A percentile compares a stretch with the other conserved stretches of the same genome.
Evolutionary conservation across 2,888 invertebrate species (phyloP).

Genomic region (Drosophila mayaguana): DNA sequence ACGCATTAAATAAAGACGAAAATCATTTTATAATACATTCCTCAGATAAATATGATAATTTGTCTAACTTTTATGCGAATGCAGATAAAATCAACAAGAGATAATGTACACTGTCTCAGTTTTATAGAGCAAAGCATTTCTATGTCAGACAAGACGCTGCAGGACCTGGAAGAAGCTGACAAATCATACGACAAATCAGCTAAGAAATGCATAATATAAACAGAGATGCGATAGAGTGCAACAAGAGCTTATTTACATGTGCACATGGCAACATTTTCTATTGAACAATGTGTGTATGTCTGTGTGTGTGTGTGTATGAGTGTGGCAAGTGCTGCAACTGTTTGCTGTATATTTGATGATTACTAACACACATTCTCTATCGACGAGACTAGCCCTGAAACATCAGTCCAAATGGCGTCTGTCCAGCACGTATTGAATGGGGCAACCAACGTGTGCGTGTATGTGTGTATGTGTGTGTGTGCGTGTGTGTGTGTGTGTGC

Average conservation of each 20-base stretch:
- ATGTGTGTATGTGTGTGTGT: background rate
- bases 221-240: slow-evolving; percentile 25
- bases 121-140: background rate
- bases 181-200: slow-evolving; percentile 13
- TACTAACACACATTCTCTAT: slow-evolving; percentile 12
- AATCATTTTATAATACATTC: background rate
- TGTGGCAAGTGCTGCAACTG: slow-evolving; percentile 40
- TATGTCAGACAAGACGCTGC: too few species aligned
- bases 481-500: slow-evolving; percentile 13
- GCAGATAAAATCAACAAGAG: background rate
- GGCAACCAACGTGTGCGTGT: background rate
- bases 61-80: background rate
- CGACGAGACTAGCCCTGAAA: slow-evolving; percentile 23
- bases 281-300: slow-evolving; percentile 8
- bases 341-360: slow-evolving; percentile 45
- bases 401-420: slow-evolving; percentile 53
- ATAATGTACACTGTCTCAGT: background rate
- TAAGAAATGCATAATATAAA: slow-evolving; percentile 19
- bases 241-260: slow-evolving; percentile 41
- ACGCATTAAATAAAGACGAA: too few species aligned
- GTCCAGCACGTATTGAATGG: slow-evolving; percentile 28
- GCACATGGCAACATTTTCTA: slow-evolving; percentile 17
- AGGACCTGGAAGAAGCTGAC: background rate
- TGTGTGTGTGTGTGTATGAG: background rate
- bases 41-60: background rate